Evolutionary conservation across 2,797 vertebrate genomes (phyloP).

Genomic region (Onychomys torridus): DNA sequence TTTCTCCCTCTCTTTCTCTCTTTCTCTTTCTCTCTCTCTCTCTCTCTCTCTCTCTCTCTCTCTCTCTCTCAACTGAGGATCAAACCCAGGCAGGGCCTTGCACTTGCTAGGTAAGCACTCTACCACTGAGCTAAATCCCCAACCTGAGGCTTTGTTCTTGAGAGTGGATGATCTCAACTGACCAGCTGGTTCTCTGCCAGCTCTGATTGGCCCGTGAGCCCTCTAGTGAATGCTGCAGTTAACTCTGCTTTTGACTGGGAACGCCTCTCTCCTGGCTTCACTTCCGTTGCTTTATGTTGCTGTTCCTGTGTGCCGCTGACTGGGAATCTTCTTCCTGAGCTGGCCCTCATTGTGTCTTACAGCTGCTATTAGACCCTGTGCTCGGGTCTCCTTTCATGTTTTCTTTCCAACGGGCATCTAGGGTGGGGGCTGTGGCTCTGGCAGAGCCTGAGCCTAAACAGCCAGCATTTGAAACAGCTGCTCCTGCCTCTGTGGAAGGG

Average conservation of each 20-base stretch:
- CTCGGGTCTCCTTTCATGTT: neutral
- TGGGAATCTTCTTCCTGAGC: neutral
- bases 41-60: too few species aligned
- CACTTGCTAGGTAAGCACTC: too few species aligned
- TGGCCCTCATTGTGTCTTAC: neutral
- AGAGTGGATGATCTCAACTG: neutral
- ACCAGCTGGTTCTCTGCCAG: neutral
- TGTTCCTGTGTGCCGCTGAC: neutral
- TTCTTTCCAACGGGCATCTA: neutral
- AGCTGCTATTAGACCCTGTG: neutral
- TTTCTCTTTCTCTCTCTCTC: too few species aligned
- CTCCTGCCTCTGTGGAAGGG: neutral
- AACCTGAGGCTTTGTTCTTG: neutral
- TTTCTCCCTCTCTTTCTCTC: too few species aligned
- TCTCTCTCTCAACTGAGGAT: too few species aligned
- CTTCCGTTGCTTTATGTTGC: neutral
- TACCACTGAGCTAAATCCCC: too few species aligned
- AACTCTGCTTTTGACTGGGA: neutral
- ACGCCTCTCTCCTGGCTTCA: neutral
- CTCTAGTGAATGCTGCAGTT: neutral
- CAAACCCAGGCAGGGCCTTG: too few species aligned
- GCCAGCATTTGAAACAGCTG: neutral
- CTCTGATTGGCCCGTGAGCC: neutral
- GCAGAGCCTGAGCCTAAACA: neutral
- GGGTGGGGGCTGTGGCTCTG: neutral